These are phyloP conservation scores for Neoitamus cyanurus DNA, from an alignment of 2,888 invertebrate species.

Conservation along the genomic window DNA sequence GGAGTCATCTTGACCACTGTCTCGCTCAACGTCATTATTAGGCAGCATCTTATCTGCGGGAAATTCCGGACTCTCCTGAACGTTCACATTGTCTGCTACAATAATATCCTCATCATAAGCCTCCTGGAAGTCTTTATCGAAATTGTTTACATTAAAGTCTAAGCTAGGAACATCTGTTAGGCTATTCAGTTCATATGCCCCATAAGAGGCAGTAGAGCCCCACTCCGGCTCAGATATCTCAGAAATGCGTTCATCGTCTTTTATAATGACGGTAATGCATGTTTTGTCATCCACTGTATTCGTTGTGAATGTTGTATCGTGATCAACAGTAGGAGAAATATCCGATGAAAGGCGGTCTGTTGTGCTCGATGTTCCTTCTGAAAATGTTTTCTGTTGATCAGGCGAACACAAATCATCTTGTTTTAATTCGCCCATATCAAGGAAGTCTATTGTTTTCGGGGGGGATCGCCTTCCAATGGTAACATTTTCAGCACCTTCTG, in stretches of 20 bases:
- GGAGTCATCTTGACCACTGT: slow-evolving; percentile 51
- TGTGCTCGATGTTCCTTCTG: slow-evolving; percentile 54
- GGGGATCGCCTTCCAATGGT: slow-evolving; percentile 34
- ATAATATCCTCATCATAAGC: not conserved
- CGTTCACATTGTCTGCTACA: not conserved
- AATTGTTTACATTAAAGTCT: slow-evolving; percentile 47
- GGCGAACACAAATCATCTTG: slow-evolving; percentile 54
- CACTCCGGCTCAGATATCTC: slow-evolving; percentile 56
- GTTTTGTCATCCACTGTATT: slow-evolving; percentile 54
- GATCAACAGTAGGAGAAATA: slow-evolving; percentile 53
- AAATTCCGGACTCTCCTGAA: not conserved
- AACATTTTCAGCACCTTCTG: slow-evolving; percentile 28
- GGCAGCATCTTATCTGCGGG: slow-evolving; percentile 2
- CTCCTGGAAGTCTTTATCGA: slow-evolving; percentile 36
- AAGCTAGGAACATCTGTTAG: slow-evolving; percentile 53
- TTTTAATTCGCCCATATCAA: slow-evolving; percentile 22
- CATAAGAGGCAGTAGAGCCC: slow-evolving; percentile 51
- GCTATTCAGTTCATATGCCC: slow-evolving; percentile 52
- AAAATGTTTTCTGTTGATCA: slow-evolving; percentile 55
- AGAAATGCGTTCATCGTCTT: slow-evolving; percentile 55
- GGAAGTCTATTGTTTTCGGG: slow-evolving; percentile 50
- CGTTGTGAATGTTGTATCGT: slow-evolving; percentile 54
- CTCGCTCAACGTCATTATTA: slow-evolving; percentile 19
- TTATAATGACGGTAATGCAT: slow-evolving; percentile 54
- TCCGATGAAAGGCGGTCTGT: slow-evolving; percentile 52